Conservation (phyloP, 2,113 vertebrate species). For the Promerops cafer region DNA sequence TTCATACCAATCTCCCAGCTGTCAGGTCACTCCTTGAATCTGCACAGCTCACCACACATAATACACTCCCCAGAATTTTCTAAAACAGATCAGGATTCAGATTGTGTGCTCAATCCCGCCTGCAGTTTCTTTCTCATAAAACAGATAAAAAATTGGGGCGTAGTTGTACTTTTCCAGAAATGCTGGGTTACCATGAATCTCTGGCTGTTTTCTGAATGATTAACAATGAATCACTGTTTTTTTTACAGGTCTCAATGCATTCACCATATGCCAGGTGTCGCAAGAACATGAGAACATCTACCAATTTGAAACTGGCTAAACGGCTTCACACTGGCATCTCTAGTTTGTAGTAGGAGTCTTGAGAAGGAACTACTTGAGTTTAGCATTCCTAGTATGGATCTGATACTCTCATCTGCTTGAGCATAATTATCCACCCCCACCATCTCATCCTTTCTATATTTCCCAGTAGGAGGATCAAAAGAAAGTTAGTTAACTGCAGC, state of each 20-base stretch:
- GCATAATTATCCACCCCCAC: slow-evolving; percentile 12
- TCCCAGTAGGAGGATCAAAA: slow-evolving; percentile 60
- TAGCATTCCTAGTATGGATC: slow-evolving; percentile 26
- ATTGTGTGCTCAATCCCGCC: neutral
- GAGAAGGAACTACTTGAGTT: neutral
- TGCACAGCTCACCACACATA: neutral
- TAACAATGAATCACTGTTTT: slow-evolving; percentile 67
- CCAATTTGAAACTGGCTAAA: slow-evolving; percentile 21
- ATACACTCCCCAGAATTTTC: neutral
- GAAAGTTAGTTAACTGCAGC: slow-evolving; percentile 19
- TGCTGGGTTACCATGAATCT: neutral
- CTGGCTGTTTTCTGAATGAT: slow-evolving; percentile 34
- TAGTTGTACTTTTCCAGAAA: slow-evolving; percentile 18
- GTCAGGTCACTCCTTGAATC: neutral
- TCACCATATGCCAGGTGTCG: slow-evolving; percentile 61
- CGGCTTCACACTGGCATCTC: slow-evolving; percentile 26
- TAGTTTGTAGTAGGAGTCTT: neutral
- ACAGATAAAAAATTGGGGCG: neutral
- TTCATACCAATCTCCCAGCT: neutral
- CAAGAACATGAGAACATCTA: slow-evolving; percentile 34
- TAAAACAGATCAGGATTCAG: neutral
- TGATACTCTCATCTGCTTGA: slow-evolving; percentile 28
- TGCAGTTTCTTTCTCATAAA: neutral
- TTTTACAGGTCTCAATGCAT: slow-evolving; percentile 61
- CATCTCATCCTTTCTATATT: slow-evolving; percentile 3